These are phyloP conservation scores for Leptocoma aspasia DNA, from an alignment of 2,113 vertebrate genomes.

Conservation along the genomic window DNA sequence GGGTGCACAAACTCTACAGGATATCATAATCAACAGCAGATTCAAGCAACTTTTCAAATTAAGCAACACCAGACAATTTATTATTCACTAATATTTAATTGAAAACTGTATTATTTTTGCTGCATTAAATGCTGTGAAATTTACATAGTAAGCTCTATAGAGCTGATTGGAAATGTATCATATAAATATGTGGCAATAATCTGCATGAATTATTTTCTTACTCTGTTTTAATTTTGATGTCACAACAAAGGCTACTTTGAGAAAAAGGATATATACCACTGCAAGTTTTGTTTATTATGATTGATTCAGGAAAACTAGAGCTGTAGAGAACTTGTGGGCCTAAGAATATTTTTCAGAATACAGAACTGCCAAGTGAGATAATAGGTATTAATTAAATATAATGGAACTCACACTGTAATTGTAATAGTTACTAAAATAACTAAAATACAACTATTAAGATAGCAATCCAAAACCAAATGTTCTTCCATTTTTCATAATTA, in stretches of 20 bases:
- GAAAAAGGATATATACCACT: neutral
- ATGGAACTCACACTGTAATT: neutral
- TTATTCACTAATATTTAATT: neutral
- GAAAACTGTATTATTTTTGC: neutral
- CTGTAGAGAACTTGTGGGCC: neutral
- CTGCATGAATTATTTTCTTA: neutral
- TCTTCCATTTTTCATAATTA: neutral
- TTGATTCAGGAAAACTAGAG: neutral
- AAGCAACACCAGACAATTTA: neutral
- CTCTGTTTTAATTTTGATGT: neutral
- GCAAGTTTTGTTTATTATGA: neutral
- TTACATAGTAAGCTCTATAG: neutral
- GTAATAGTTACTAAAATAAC: neutral
- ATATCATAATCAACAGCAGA: neutral
- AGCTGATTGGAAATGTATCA: neutral
- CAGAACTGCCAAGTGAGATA: neutral
- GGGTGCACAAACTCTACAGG: neutral
- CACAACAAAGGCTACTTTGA: neutral
- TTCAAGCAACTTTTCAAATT: slow-evolving; percentile 3
- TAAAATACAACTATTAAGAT: neutral
- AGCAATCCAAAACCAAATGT: neutral
- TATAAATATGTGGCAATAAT: neutral
- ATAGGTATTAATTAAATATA: neutral
- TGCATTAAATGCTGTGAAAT: neutral
- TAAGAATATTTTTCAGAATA: neutral